phyloP scores from a whole-genome alignment of 2,888 invertebrate species.

The Pyralis farinalis region DNA sequence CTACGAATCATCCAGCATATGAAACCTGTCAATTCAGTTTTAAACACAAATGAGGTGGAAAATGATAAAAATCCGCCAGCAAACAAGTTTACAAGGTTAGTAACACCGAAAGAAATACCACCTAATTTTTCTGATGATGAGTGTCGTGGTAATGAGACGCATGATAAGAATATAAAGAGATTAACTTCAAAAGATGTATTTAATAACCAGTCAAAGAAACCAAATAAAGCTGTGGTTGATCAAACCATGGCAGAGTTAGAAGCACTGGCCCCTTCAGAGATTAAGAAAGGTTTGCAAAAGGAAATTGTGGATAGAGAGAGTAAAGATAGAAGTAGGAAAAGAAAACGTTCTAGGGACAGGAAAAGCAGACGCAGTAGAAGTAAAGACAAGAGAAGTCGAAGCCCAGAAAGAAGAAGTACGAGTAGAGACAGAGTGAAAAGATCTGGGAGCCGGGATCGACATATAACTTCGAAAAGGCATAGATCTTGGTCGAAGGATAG shows the following conservation, averaged over 20 bases:
- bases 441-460: conserved; percentile 34
- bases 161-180: conserved; percentile 40
- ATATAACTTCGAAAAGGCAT: conserved; percentile 26
- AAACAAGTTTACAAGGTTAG: conserved; percentile 89
- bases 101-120: conserved; percentile 88
- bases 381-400: conserved; percentile 31
- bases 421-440: conserved; percentile 32
- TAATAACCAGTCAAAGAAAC: conserved; percentile 53
- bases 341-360: conserved; percentile 41
- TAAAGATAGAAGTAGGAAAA: conserved; percentile 40
- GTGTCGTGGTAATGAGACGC: conserved; percentile 52
- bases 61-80: conserved; percentile 79
- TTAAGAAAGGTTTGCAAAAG: conserved; percentile 38
- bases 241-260: conserved; percentile 93
- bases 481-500: conserved; percentile 39
- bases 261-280: conserved; percentile 87
- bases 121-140: conserved; percentile 61
- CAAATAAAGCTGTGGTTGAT: conserved; percentile 81
- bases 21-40: conserved; percentile 82
- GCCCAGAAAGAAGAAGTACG: conserved; percentile 36
- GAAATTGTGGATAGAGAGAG: conserved; percentile 22
- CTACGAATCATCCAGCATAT: conserved; percentile 97
- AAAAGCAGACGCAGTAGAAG: conserved; percentile 26
- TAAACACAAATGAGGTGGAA: conserved; percentile 30
- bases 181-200: conserved; percentile 67